These are phyloP conservation scores for Andrena bicolor DNA, from an alignment of 2,888 invertebrate species.

Conservation along the genomic window DNA sequence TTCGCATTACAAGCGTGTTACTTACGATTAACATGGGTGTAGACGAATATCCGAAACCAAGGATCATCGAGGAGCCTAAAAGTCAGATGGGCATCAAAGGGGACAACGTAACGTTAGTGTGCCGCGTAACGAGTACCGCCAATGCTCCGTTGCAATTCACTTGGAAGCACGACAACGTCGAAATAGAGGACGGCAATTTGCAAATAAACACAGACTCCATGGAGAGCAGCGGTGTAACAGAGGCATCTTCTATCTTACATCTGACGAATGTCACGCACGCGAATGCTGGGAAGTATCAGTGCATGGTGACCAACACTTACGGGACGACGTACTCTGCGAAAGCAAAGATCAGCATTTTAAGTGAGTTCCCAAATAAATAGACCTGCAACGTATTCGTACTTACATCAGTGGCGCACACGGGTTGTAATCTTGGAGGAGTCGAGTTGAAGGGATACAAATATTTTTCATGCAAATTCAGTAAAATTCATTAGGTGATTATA, in stretches of 20 bases:
- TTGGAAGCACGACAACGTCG: slow-evolving; percentile 95
- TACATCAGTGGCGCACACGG: too few species aligned
- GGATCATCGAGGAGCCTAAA: slow-evolving; percentile 92
- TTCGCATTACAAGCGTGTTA: neutral
- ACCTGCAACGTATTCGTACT: neutral
- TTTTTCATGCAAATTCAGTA: too few species aligned
- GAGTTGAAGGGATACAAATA: too few species aligned
- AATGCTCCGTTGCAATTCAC: slow-evolving; percentile 91
- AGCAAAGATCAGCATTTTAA: slow-evolving; percentile 94
- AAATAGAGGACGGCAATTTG: slow-evolving; percentile 84
- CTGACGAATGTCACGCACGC: slow-evolving; percentile 92
- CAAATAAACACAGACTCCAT: slow-evolving; percentile 85
- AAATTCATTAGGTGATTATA: too few species aligned
- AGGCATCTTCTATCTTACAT: slow-evolving; percentile 90
- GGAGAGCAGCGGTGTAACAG: slow-evolving; percentile 88
- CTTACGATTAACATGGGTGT: neutral
- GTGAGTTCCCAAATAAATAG: slow-evolving; percentile 84
- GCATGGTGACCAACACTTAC: slow-evolving; percentile 95
- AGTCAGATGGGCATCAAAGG: slow-evolving; percentile 94
- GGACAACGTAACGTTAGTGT: slow-evolving; percentile 92
- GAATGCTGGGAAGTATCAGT: slow-evolving; percentile 96
- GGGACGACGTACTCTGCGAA: slow-evolving; percentile 96
- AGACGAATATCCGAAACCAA: slow-evolving; percentile 94
- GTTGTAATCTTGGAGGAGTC: too few species aligned
- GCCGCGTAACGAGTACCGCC: slow-evolving; percentile 93